Evolutionary conservation across 2,888 invertebrate species (phyloP), one percentile per base, ranked within the genome.

Genomic region (Cataglyphis albicans): DNA sequence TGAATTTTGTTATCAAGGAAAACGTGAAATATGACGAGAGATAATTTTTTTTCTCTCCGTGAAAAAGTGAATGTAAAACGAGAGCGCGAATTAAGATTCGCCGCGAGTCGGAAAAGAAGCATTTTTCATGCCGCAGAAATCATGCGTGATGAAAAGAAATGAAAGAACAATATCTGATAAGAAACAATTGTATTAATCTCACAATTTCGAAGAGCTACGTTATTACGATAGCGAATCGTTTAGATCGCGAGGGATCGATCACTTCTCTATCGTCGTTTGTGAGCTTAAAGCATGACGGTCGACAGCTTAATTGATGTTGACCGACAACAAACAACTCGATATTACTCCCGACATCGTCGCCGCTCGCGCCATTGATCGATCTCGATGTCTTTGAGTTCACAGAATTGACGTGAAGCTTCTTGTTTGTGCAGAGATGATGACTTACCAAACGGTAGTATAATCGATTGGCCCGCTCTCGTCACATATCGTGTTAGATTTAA

Each of bases 1-100:
- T 90, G 84, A 90, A 89, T 87, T 52, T 52, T 88, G 89, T 87
- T 88, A 88, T 90, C 86, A 84, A 87, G 70, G 83, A 59, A 52
- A 52, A 3, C 48, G 78, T 84, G 82, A 90, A 81, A 89, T 86
- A 86, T 83, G 82, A 65, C 82, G 59, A 44, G 25, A 25, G 48
- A n/a, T 21, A 72, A 35, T 18, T 32, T 41, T 59, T 59, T 32
- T 29, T 35, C n/a, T 25, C 29, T 35, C 18, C 5, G 3, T 12
- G 18, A 29, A 65, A 68, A 70, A 57, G 12, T 48, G 64, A 57
- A 70, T 29, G 44, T 63, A 59, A 59, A 78, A 74, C 41, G 52
- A 82, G 52, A 35, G 35, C 35, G 35, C 35, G 0, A 12, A 38
- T 21, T 63, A 75, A 76, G 38, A 0, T 35, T 15, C 4, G 35